Conservation (phyloP, 2,888 invertebrate genomes). For the Blomia tropicalis region DNA sequence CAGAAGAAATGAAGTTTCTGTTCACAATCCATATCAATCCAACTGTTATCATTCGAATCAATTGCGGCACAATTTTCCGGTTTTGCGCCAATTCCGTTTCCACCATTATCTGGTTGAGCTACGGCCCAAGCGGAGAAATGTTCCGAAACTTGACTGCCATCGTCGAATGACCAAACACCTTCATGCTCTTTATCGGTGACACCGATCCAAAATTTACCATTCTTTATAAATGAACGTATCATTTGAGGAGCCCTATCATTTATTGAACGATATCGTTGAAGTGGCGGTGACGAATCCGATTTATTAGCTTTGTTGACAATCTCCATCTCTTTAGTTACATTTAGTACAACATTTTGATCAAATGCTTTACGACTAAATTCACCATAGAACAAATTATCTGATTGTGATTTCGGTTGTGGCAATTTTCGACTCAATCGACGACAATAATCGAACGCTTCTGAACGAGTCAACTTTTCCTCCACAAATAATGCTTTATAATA, state of each 20-base stretch:
- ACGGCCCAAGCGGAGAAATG: slow-evolving; percentile 20
- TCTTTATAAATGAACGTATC: no score
- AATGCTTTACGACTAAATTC: neutral
- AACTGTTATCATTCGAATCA: slow-evolving; percentile 9
- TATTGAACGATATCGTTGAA: no score
- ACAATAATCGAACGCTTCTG: slow-evolving; percentile 6
- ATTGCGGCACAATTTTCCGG: slow-evolving; percentile 16
- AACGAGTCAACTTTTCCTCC: slow-evolving; percentile 1
- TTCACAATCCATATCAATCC: slow-evolving; percentile 20
- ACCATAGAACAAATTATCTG: slow-evolving; percentile 14
- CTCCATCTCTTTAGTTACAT: no score
- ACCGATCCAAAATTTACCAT: slow-evolving; percentile 19
- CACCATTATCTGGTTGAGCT: slow-evolving; percentile 22
- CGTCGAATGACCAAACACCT: slow-evolving; percentile 17
- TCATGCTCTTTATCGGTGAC: slow-evolving; percentile 10
- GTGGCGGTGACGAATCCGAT: no score
- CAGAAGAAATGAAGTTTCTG: slow-evolving; percentile 18
- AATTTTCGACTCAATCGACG: slow-evolving; percentile 5
- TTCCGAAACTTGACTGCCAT: slow-evolving; percentile 17
- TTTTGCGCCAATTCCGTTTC: neutral
- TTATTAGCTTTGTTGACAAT: neutral
- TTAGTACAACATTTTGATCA: neutral
- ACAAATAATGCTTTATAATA: slow-evolving; percentile 14
- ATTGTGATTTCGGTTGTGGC: slow-evolving; percentile 6
- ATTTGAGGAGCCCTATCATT: no score